These are phyloP conservation scores for Clunio marinus DNA, from an alignment of 2,888 invertebrate genomes.

Conservation along the genomic window DNA sequence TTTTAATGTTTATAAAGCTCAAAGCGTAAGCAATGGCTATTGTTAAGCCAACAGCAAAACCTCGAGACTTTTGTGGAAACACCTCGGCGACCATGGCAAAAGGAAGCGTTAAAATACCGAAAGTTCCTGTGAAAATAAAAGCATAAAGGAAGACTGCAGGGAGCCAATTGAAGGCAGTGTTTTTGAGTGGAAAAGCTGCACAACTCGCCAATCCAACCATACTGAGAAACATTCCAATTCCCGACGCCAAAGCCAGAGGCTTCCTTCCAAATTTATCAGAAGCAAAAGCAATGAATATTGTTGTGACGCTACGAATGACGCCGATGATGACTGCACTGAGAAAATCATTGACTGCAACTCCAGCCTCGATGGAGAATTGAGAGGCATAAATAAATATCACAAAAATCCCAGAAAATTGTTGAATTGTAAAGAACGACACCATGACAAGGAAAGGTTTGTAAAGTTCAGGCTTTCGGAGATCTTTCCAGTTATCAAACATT, in stretches of 20 bases:
- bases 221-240: slow-evolving; percentile 57
- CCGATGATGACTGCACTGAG: slow-evolving; percentile 64
- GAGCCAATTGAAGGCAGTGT: slow-evolving; percentile 47
- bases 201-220: slow-evolving; percentile 53
- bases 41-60: slow-evolving; percentile 63
- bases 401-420: slow-evolving; percentile 68
- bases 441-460: slow-evolving; percentile 59
- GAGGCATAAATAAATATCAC: slow-evolving; percentile 70
- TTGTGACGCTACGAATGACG: slow-evolving; percentile 58
- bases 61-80: slow-evolving; percentile 60
- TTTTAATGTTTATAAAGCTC: slow-evolving; percentile 65
- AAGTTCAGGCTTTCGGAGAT: slow-evolving; percentile 54
- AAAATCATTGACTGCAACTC: slow-evolving; percentile 61
- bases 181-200: not conserved
- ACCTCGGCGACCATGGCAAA: slow-evolving; percentile 74
- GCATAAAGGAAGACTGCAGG: slow-evolving; percentile 54
- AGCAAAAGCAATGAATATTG: slow-evolving; percentile 60
- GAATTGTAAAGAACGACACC: slow-evolving; percentile 61
- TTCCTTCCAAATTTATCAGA: slow-evolving; percentile 61
- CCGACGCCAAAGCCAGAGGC: slow-evolving; percentile 61
- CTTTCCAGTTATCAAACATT: not conserved
- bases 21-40: slow-evolving; percentile 61
- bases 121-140: slow-evolving; percentile 58
- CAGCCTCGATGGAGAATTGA: slow-evolving; percentile 60
- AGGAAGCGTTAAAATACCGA: slow-evolving; percentile 64